Base-by-base conservation (phyloP, 2,888 invertebrate species). In the Euspilapteryx auroguttella region DNA sequence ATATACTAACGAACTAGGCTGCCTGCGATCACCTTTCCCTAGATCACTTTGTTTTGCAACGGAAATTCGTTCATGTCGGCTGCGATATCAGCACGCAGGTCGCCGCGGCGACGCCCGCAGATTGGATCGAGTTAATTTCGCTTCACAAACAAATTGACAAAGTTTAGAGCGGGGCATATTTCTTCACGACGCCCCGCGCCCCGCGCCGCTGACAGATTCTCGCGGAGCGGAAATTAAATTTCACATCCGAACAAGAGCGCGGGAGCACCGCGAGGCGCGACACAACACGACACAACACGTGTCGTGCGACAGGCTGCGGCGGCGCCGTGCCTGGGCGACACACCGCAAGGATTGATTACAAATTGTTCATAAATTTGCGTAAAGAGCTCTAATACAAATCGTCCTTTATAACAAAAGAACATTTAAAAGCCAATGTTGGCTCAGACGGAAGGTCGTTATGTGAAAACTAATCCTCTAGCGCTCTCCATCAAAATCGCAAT, bases 101-200 rank as follows among this genome's bases (percentile, higher is more conserved):
- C 63, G 62, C 47, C 46, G 54, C 45, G 39, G 42, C 41, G 29
- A 39, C 47, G 55, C 59, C 59, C 65, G 55, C 68, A 71, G 75
- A 73, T 73, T 69, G 68, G 73, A 73, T 73, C 73, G 68, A 75
- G 75, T 73, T 75, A 75, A 75, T 75, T 73, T 75, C 65, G 57
- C 69, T 69, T 68, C 66, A 73, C 73, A 75, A 75, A 75, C 71
- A 75, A 73, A 75, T 75, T 75, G 75, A 73, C 73, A 75, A 75
- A 75, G 73, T 75, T 75, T 69, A 69, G 59, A 73, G 63, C 69
- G 68, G 63, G 61, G 68, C 69, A 73, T 71, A 75, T 73, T 73
- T 75, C 71, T 75, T 71, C 64, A 54, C 56, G 53, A 47, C 40
- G 44, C 46, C 49, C 45, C 47, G 37, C 40, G 49, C 42, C 39